Base-by-base conservation (phyloP, 2,797 vertebrate species). In the Ctenopoma multispine region DNA sequence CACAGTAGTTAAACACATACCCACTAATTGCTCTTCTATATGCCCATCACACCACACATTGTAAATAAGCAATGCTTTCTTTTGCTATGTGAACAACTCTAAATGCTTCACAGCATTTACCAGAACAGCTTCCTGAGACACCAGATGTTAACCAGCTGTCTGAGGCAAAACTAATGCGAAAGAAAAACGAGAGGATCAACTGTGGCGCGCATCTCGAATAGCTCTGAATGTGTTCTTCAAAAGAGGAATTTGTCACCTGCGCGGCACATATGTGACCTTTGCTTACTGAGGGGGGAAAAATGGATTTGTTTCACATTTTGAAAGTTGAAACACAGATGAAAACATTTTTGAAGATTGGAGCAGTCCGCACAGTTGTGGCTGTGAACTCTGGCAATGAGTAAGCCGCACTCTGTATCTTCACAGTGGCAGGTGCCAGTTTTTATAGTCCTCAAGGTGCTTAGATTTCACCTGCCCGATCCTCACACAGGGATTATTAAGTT, bases 21-120 rank as follows among this genome's bases (percentile, higher is more conserved):
- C 48, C 57, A 58, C 60, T 61, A 73, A 83, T 75, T 74, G 51
- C 70, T 73, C 68, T 72, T 60, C 54, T 50, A 20, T 34, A 27
- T 23, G 29, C 46, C 38, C 50, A 36, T 59, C 51, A 59, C 29
- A 11, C 27, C 24, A 58, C 50, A 21, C 34, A 63, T 53, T 69
- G 43, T 63, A 68, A 72, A 38, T 36, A 57, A 65, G 51, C 55
- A 38, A 27, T 36, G 50, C 31, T 47, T 38, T 43, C 13, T 31
- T 38, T 23, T 41, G 63, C 56, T 67, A 47, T 41, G 43, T 38
- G 56, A 69, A 20, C 9, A 23, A 20, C 11, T 27, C 36, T 56
- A 49, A 34, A 48, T 36, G 34, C 27, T 50, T 38, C 24, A 21
- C 23, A 48, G 24, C 54, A 4, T 61, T 49, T 60, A 27, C 36